These are phyloP conservation scores for Dascyllus trimaculatus DNA, from an alignment of 2,113 vertebrate species.

Conservation along the genomic window DNA sequence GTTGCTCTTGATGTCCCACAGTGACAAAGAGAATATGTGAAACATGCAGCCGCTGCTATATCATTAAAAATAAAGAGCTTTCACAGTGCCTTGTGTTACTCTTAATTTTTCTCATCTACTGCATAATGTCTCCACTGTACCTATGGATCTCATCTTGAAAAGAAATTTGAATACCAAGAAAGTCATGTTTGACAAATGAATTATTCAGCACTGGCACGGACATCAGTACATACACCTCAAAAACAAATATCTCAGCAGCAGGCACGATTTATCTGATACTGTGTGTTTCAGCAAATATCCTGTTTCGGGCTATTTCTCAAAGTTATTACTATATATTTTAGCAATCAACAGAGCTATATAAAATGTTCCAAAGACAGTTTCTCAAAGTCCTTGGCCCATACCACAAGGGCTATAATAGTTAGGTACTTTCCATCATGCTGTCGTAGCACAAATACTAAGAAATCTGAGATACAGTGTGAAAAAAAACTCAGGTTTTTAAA, in stretches of 20 bases:
- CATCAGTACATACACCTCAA: conserved; percentile 42
- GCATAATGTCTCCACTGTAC: conserved; percentile 31
- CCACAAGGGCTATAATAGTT: not conserved
- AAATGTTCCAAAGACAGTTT: conserved; percentile 10
- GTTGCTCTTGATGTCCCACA: conserved; percentile 45
- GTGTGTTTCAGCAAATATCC: conserved; percentile 19
- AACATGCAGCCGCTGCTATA: conserved; percentile 27
- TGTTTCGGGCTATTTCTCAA: not conserved
- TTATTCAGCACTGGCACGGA: conserved; percentile 49
- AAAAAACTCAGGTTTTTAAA: not conserved
- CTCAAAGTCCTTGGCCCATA: not conserved
- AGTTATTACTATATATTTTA: conserved; percentile 36
- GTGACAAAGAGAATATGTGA: conserved; percentile 47
- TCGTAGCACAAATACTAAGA: not conserved
- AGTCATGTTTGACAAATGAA: conserved; percentile 58
- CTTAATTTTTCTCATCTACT: conserved; percentile 38
- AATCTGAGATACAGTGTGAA: not conserved
- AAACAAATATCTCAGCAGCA: conserved; percentile 34
- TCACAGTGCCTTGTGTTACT: conserved; percentile 29
- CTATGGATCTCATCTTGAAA: conserved; percentile 37
- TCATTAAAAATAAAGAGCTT: conserved; percentile 24
- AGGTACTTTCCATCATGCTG: conserved; percentile 1
- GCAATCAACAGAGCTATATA: conserved; percentile 1
- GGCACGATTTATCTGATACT: not conserved
- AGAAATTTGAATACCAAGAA: conserved; percentile 58